Evolutionary conservation across 2,113 vertebrate species (phyloP).

Genomic region (Mastomys natalensis): DNA sequence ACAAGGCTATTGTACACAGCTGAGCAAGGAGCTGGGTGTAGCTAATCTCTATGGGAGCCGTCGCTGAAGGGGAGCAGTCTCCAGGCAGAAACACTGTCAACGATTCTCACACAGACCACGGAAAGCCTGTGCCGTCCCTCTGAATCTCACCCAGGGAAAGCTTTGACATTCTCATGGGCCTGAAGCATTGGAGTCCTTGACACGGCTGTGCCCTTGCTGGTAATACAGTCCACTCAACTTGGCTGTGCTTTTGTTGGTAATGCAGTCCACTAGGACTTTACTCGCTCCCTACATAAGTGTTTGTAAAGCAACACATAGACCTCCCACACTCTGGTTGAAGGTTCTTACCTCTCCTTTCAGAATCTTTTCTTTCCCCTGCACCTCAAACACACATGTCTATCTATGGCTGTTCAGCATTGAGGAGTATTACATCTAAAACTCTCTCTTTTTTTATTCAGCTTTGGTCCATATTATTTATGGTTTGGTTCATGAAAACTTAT

Average conservation of each 20-base stretch:
- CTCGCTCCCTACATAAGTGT: no score
- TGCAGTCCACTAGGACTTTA: not conserved
- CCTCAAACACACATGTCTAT: not conserved
- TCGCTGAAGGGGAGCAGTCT: not conserved
- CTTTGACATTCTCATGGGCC: not conserved
- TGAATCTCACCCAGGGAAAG: not conserved
- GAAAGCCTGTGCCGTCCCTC: not conserved
- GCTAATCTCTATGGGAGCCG: no score
- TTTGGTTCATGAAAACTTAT: constrained; percentile 29
- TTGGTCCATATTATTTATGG: constrained; percentile 7
- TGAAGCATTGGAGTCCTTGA: not conserved
- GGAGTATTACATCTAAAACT: not conserved
- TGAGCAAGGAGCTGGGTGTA: not conserved
- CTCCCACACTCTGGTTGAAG: not conserved
- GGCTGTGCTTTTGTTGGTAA: not conserved
- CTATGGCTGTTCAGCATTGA: not conserved
- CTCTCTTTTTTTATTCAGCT: not conserved
- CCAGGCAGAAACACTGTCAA: not conserved
- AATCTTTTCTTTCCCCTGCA: not conserved
- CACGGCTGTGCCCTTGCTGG: not conserved
- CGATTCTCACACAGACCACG: not conserved
- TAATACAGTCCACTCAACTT: not conserved
- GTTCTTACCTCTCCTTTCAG: not conserved
- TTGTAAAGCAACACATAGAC: not conserved
- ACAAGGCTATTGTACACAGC: not conserved